Conservation (phyloP, 2,888 invertebrate genomes). For the Lochmaea capreae region DNA sequence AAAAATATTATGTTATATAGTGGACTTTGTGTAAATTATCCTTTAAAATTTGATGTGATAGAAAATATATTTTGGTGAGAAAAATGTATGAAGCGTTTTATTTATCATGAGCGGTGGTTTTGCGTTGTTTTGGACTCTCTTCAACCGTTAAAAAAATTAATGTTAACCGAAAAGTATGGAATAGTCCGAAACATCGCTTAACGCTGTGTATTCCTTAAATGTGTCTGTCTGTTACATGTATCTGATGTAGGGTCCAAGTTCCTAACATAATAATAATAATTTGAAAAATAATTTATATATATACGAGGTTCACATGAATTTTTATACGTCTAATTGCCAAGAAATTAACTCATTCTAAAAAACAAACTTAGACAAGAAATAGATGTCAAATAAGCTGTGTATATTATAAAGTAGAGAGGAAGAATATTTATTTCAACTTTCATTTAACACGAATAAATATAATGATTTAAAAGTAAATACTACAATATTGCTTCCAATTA, state of each 20-base stretch:
- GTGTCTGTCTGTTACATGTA: conserved; percentile 54
- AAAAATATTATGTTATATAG: conserved; percentile 57
- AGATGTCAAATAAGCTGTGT: conserved; percentile 62
- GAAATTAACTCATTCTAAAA: conserved; percentile 60
- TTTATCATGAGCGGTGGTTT: conserved; percentile 45
- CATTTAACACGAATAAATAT: conserved; percentile 28
- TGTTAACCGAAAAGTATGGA: no score
- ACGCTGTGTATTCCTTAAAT: conserved; percentile 49
- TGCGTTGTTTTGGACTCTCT: conserved; percentile 11
- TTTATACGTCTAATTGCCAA: conserved; percentile 59
- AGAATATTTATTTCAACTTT: conserved; percentile 58
- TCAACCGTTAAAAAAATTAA: neutral
- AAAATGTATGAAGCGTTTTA: conserved; percentile 56
- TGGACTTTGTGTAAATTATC: conserved; percentile 57
- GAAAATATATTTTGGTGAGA: conserved; percentile 62
- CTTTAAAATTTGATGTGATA: conserved; percentile 57
- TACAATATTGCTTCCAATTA: conserved; percentile 50
- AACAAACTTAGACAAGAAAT: conserved; percentile 56
- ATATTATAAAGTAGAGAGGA: conserved; percentile 56
- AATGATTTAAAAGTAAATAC: conserved; percentile 32
- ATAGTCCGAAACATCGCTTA: conserved; percentile 6
- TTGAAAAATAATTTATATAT: conserved; percentile 32
- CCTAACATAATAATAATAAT: conserved; percentile 54
- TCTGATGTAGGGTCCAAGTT: conserved; percentile 62
- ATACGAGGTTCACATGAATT: conserved; percentile 62